Percentiles rank a stretch among this genome's conserved stretches.
phyloP scores from a whole-genome alignment of 2,113 vertebrate species.

The Neomonachus schauinslandi region DNA sequence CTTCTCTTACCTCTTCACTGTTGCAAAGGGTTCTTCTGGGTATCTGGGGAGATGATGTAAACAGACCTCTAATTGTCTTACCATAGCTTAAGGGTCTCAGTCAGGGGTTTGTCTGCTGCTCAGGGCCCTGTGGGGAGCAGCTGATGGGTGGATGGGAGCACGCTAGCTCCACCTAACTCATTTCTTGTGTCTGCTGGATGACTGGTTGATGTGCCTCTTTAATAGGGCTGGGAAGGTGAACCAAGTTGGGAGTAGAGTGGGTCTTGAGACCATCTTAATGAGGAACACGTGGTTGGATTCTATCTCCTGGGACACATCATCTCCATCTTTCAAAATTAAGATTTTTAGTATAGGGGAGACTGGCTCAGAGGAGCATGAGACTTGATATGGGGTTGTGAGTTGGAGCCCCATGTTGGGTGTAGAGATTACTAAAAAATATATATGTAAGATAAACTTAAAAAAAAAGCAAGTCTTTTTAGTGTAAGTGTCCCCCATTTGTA shows the following conservation, averaged over 20 bases:
- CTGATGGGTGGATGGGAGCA: not conserved
- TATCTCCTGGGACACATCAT: not conserved
- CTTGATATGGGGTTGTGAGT: not conserved
- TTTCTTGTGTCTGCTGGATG: slow-evolving; percentile 9
- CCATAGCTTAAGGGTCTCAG: slow-evolving; percentile 31
- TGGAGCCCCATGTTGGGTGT: not conserved
- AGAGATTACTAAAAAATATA: not conserved
- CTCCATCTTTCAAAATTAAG: slow-evolving; percentile 7
- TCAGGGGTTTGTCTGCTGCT: slow-evolving; percentile 1
- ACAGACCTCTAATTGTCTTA: slow-evolving; percentile 39
- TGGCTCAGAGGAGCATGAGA: not conserved
- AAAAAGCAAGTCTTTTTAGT: not conserved
- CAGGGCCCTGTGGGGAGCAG: not conserved
- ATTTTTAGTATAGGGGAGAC: not conserved
- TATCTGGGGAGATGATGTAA: slow-evolving; percentile 15
- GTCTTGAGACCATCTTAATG: not conserved
- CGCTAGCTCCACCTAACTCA: slow-evolving; percentile 44
- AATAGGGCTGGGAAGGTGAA: not conserved
- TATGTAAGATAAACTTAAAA: not conserved
- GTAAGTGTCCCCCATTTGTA: not conserved
- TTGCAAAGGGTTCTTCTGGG: slow-evolving; percentile 17
- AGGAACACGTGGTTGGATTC: not conserved
- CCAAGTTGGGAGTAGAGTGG: not conserved
- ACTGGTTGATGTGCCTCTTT: not conserved
- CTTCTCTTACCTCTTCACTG: not conserved